Base-by-base conservation (phyloP, 2,888 invertebrate genomes). In the Galeopsomyia nigrocyanea region DNA sequence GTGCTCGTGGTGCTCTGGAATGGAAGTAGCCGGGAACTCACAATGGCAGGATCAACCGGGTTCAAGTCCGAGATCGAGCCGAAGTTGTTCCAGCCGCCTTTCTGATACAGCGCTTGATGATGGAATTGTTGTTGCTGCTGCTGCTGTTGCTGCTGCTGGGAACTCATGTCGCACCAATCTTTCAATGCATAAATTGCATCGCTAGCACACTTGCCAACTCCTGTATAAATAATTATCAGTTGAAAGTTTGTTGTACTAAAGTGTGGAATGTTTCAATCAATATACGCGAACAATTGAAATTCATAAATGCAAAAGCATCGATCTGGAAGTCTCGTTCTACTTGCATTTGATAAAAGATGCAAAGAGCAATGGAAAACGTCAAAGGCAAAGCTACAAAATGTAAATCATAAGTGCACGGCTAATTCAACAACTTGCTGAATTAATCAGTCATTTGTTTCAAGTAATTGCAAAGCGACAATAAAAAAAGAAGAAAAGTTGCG, bases 11-110 rank as follows among this genome's bases (percentile, higher is more conserved):
- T 81, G 68, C 60, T 76, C 80, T 85, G 86, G 82, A 86, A 86
- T 81, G 85, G 82, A 79, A 84, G 87, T 79, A 85, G 89, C 79
- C 91, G 91, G 77, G 91, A 93, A 76, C 93, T 92, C 86, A 95
- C 91, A 80, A 97, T 97, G 78, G 97, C 97, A 73, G 97, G 96
- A 89, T 98, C 97, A 89, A 97, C 91, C 78, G 94, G 91, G 80
- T 95, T 94, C 95, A 96, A 96, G 88, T 96, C 95, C 79, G 92
- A 89, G 87, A 90, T 92, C 76, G 87, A 83, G 78, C 83, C 86
- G 58, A 85, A 83, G 71, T 86, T 86, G 73, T 86, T 86, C 84
- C 86, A 87, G 67, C 84, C 82, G 58, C 82, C 80, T 76, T 86
- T 84, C 74, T 85, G 84, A 73, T 86, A 85, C 49, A 84, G 73